Evolutionary conservation across 2,113 vertebrate species (phyloP).

Genomic region (Leucopsar rothschildi): DNA sequence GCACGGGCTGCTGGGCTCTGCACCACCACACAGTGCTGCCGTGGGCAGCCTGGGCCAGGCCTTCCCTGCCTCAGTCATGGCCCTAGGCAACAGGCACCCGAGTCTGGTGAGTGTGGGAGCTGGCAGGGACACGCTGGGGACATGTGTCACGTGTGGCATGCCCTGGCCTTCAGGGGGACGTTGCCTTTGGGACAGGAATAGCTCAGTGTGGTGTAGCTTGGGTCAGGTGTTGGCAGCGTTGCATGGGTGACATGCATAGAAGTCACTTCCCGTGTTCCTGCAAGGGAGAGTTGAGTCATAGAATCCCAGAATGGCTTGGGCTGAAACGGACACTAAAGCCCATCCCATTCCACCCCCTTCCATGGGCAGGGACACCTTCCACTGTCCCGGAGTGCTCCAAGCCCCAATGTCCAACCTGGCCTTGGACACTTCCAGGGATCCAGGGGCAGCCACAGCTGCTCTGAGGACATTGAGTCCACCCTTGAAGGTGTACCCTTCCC

Average conservation of each 20-base stretch:
- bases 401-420: fast-evolving
- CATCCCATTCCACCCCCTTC: background rate
- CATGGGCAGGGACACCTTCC: background rate
- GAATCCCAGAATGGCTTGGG: background rate
- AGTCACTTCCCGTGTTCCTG: background rate
- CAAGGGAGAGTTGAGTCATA: background rate
- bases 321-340: background rate
- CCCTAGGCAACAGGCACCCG: conserved; percentile 83
- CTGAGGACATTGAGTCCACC: background rate
- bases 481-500: background rate
- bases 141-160: fast-evolving
- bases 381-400: background rate
- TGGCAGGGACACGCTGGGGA: fast-evolving
- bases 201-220: background rate
- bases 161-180: fast-evolving
- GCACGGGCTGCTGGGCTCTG: conserved; percentile 79
- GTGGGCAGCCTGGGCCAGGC: conserved; percentile 82
- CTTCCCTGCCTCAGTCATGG: conserved; percentile 81
- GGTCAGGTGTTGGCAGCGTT: background rate
- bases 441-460: background rate
- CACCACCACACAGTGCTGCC: conserved; percentile 77
- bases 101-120: conserved; percentile 80
- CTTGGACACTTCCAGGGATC: background rate
- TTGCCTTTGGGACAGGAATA: background rate
- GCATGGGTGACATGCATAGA: fast-evolving